Conservation (phyloP, 2,888 invertebrate species). For the Buathra laborator region DNA sequence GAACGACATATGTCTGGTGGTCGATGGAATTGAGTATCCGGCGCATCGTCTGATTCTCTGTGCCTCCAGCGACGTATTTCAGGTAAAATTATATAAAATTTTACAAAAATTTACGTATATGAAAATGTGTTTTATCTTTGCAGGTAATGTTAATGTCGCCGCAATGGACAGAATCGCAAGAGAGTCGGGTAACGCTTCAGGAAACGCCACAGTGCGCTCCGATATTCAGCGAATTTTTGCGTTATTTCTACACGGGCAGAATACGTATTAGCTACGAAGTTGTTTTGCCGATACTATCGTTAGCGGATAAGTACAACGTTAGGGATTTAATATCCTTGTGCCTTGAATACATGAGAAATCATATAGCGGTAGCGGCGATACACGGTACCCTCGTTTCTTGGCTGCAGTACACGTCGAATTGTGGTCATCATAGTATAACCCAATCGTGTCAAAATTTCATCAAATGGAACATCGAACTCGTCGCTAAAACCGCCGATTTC, state of each 20-base stretch:
- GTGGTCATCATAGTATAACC: slow-evolving; percentile 91
- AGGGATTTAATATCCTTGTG: slow-evolving; percentile 94
- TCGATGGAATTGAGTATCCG: slow-evolving; percentile 93
- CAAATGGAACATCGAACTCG: slow-evolving; percentile 96
- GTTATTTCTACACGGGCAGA: slow-evolving; percentile 96
- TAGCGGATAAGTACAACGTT: slow-evolving; percentile 98
- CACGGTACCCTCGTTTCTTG: slow-evolving; percentile 94
- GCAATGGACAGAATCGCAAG: slow-evolving; percentile 96
- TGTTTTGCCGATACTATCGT: slow-evolving; percentile 94
- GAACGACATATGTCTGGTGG: slow-evolving; percentile 95
- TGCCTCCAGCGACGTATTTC: slow-evolving; percentile 97
- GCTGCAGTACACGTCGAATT: slow-evolving; percentile 95
- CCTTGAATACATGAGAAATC: slow-evolving; percentile 94
- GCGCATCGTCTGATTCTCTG: slow-evolving; percentile 96
- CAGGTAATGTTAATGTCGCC: slow-evolving; percentile 98
- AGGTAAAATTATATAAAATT: slow-evolving; percentile 86
- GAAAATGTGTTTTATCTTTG: slow-evolving; percentile 65
- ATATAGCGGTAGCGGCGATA: slow-evolving; percentile 93
- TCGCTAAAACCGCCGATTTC: slow-evolving; percentile 93
- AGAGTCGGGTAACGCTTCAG: slow-evolving; percentile 93
- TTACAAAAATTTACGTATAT: slow-evolving; percentile 1
- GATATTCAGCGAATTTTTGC: slow-evolving; percentile 95
- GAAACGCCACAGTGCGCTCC: slow-evolving; percentile 94
- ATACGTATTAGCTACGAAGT: slow-evolving; percentile 93
- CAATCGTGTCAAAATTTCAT: slow-evolving; percentile 93